These are phyloP conservation scores for Brachymystax lenok DNA, from an alignment of 2,797 vertebrate genomes.

Conservation along the genomic window DNA sequence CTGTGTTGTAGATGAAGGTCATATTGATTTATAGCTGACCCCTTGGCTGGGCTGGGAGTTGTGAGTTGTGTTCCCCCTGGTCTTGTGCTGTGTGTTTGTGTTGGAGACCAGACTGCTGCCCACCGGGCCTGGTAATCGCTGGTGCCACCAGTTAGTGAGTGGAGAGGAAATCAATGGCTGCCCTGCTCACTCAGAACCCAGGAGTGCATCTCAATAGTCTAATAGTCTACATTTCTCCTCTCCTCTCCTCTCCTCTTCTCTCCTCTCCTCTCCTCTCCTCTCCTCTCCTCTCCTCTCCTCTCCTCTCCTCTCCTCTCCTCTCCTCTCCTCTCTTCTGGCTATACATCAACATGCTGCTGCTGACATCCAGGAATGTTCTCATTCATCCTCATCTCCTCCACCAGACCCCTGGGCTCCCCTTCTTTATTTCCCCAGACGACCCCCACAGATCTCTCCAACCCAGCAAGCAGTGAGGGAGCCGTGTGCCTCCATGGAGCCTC, in stretches of 20 bases:
- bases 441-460: conserved; percentile 18
- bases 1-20: conserved; percentile 62
- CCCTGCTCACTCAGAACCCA: conserved; percentile 51
- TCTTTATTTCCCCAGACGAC: conserved; percentile 55
- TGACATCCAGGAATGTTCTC: conserved; percentile 75
- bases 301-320: no score
- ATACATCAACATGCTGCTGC: conserved; percentile 42
- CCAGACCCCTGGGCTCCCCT: conserved; percentile 29
- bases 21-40: conserved; percentile 64
- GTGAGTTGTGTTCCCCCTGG: conserved; percentile 13
- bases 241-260: no score
- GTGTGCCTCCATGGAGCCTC: conserved; percentile 61
- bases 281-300: conserved; percentile 32
- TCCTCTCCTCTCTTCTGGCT: conserved; percentile 32
- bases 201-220: conserved; percentile 61
- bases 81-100: conserved; percentile 61
- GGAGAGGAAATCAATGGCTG: conserved; percentile 69
- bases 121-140: conserved; percentile 30
- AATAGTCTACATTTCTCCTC: conserved; percentile 29
- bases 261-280: no score
- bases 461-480: conserved; percentile 50
- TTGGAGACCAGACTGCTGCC: conserved; percentile 61
- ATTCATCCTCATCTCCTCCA: conserved; percentile 73
- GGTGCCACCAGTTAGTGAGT: conserved; percentile 57
- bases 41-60: conserved; percentile 34